Conservation (phyloP, 2,797 vertebrate species). For the Meriones psammophilus region DNA sequence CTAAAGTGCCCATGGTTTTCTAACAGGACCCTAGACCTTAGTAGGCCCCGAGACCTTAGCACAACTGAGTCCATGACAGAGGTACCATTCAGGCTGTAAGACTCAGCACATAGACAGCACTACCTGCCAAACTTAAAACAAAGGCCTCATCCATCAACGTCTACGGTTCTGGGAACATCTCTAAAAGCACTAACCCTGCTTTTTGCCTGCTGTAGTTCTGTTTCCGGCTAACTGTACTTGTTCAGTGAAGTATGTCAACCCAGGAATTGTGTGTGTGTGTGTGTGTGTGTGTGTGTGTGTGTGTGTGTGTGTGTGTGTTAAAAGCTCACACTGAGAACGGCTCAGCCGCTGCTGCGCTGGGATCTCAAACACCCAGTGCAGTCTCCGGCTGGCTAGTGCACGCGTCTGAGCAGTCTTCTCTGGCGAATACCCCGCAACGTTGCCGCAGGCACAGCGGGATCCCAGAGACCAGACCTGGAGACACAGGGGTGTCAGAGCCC, state of each 20-base stretch:
- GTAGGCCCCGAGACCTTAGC: background rate
- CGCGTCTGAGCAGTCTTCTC: background rate
- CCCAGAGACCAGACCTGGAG: background rate
- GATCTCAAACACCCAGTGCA: background rate
- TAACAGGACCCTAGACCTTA: background rate
- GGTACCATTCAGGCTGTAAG: background rate
- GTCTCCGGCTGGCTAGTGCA: background rate
- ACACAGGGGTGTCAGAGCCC: background rate
- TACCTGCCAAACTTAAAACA: background rate
- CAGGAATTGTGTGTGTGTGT: no score
- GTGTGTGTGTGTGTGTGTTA: no score
- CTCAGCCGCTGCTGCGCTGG: background rate
- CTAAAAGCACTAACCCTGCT: background rate
- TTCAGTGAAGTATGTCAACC: background rate
- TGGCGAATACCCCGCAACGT: background rate
- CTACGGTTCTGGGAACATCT: background rate
- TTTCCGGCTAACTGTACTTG: background rate
- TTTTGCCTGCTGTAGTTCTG: background rate
- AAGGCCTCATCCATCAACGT: background rate
- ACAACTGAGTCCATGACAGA: background rate
- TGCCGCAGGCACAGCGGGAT: background rate
- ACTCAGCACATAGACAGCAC: background rate
- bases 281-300: no score
- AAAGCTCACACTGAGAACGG: background rate
- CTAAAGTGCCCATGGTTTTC: background rate